These are phyloP conservation scores for Phalacrocorax carbo DNA, from an alignment of 2,113 vertebrate genomes.

Conservation along the genomic window DNA sequence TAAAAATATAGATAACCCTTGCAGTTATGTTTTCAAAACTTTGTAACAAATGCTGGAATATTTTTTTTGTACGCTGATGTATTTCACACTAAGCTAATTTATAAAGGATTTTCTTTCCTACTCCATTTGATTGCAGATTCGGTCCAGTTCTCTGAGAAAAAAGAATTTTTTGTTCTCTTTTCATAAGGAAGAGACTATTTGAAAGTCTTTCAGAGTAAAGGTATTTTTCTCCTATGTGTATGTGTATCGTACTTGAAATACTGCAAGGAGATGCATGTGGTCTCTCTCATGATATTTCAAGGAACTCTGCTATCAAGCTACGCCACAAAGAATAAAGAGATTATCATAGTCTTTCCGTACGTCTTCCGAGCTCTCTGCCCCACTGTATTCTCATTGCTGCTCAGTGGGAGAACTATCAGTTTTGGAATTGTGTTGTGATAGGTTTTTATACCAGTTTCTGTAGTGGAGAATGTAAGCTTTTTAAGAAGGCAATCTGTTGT, in stretches of 20 bases:
- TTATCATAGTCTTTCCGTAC: not conserved
- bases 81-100: not conserved
- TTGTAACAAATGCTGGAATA: not conserved
- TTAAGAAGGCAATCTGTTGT: slow-evolving; percentile 58
- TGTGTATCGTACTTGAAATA: not conserved
- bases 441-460: slow-evolving; percentile 48
- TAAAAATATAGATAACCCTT: not conserved
- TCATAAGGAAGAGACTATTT: not conserved
- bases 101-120: not conserved
- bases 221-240: not conserved
- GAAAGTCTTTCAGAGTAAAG: not conserved
- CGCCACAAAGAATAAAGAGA: not conserved
- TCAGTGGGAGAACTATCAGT: slow-evolving; percentile 25
- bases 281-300: not conserved
- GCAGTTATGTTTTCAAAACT: not conserved
- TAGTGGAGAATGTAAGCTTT: slow-evolving; percentile 42
- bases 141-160: not conserved
- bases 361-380: not conserved
- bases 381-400: not conserved
- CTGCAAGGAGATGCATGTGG: not conserved
- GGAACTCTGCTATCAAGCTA: not conserved
- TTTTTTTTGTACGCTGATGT: not conserved
- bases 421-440: slow-evolving; percentile 56
- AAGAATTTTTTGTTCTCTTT: not conserved
- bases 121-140: not conserved